Base-by-base conservation (phyloP, 53 echinoderm and acorn worm species). In the Stichopus horrens region DNA sequence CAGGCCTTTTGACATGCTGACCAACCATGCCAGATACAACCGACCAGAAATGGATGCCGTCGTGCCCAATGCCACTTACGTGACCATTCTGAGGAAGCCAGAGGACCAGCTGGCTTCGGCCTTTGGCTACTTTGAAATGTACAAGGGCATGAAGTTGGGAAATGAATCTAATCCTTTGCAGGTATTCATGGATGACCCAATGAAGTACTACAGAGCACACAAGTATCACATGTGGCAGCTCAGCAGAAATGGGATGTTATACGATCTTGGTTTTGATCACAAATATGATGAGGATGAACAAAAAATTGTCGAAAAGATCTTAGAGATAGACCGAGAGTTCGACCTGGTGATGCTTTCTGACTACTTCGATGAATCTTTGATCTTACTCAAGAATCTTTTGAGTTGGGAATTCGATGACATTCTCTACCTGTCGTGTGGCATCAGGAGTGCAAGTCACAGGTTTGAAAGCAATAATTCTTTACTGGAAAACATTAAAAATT, bases 1-100 rank as follows among this genome's bases (percentile, higher is more conserved):
- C 9, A 74, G 14, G 11, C 74, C 23, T 9, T 90, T 56, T 23
- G 75, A 91, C 59, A 88, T 91, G 58, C 57, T 91, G 14, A 88
- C 83, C 11, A 91, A 91, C 58, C 94, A 94, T 68, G 94, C 92
- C 5, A n/a, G 94, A 4, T 92, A 89, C 58, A 92, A 94, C 57
- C 86, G 87, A 7, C 54, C 23, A 19, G 94, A 94, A 51, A 94
- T 94, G 94, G 91, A 92, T 0, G 75, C 54, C 8, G 89, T 92
- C 1, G 89, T 94, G 6, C 94, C 92, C 10, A 86, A 89, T 53
- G 94, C 94, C 65, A 94, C 89, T n/a, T 94, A 90, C 77, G 55
- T 94, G 5, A 94, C 94, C n/a, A 92, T 94, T 18, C 79, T 94
- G 23, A 86, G 94, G 10, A 90, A 92, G 60, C 94, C 94, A 54